A percentile compares a stretch with the other conserved stretches of the same genome.
Evolutionary conservation across 2,888 invertebrate genomes (phyloP).

Genomic region (Agrotis clavis): DNA sequence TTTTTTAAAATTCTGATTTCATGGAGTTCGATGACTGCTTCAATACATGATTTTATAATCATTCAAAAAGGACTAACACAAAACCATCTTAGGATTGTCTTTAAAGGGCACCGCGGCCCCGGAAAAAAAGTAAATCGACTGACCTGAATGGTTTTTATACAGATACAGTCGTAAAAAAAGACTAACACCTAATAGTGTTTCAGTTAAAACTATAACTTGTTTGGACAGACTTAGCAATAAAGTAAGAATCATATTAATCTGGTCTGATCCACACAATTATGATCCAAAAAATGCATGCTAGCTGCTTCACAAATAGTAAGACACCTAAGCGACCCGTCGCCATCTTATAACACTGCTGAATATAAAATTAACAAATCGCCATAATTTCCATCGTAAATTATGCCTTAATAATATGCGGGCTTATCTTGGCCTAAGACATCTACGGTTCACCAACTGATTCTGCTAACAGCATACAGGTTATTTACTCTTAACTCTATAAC

Average conservation of each 20-base stretch:
- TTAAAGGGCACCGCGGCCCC: too few species aligned
- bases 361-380: slow-evolving; percentile 89
- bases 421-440: slow-evolving; percentile 88
- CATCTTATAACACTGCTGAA: slow-evolving; percentile 76
- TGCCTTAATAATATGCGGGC: slow-evolving; percentile 85
- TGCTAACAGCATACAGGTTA: slow-evolving; percentile 29
- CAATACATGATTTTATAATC: too few species aligned
- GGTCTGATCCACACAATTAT: background rate
- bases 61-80: too few species aligned
- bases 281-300: slow-evolving; percentile 16
- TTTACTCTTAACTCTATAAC: slow-evolving; percentile 40
- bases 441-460: slow-evolving; percentile 64
- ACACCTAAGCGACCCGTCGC: slow-evolving; percentile 75
- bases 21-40: too few species aligned
- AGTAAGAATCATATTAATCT: slow-evolving; percentile 9
- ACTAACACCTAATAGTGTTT: too few species aligned
- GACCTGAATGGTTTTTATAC: too few species aligned
- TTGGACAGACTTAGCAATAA: background rate
- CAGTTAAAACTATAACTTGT: too few species aligned
- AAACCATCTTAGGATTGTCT: too few species aligned
- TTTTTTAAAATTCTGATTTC: too few species aligned
- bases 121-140: too few species aligned
- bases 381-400: slow-evolving; percentile 88
- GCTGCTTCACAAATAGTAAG: slow-evolving; percentile 27
- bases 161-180: too few species aligned